Conservation (phyloP, 2,797 vertebrate genomes). For the Fistularia tabacaria region DNA sequence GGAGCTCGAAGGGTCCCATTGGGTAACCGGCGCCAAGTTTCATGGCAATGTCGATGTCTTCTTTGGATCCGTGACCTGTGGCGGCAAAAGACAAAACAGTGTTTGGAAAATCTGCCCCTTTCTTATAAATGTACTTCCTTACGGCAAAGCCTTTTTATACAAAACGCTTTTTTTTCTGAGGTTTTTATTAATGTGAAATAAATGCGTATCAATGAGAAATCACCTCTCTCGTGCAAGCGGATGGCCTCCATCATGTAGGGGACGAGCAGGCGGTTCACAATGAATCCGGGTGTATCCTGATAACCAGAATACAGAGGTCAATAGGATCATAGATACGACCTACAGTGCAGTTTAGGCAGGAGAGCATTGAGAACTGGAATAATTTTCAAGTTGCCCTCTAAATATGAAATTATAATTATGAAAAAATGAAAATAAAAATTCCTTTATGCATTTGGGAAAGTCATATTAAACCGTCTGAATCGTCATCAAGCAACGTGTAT, state of each 20-base stretch:
- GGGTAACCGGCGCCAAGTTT: slow-evolving; percentile 94
- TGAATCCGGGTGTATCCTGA: slow-evolving; percentile 94
- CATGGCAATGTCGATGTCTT: slow-evolving; percentile 96
- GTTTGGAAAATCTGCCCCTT: too few species aligned
- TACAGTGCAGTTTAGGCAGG: background rate
- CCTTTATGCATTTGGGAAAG: too few species aligned
- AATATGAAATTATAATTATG: too few species aligned
- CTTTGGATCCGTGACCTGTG: slow-evolving; percentile 92
- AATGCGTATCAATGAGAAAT: slow-evolving; percentile 27
- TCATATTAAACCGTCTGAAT: too few species aligned
- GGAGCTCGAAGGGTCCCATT: slow-evolving; percentile 95
- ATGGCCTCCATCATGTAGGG: slow-evolving; percentile 90
- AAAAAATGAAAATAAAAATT: too few species aligned
- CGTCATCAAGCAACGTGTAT: too few species aligned
- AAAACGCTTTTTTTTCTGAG: too few species aligned
- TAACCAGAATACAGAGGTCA: background rate
- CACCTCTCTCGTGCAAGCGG: slow-evolving; percentile 87
- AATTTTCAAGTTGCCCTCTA: too few species aligned
- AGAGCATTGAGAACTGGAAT: background rate
- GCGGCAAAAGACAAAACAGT: background rate
- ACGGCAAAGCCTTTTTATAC: too few species aligned
- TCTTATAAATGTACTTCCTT: too few species aligned
- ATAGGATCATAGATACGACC: background rate
- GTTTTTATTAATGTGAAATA: slow-evolving; percentile 2
- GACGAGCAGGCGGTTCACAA: slow-evolving; percentile 93